Evolutionary conservation across 2,888 invertebrate species (phyloP), one percentile per base, ranked within the genome.

Genomic region (Atethmia centrago): DNA sequence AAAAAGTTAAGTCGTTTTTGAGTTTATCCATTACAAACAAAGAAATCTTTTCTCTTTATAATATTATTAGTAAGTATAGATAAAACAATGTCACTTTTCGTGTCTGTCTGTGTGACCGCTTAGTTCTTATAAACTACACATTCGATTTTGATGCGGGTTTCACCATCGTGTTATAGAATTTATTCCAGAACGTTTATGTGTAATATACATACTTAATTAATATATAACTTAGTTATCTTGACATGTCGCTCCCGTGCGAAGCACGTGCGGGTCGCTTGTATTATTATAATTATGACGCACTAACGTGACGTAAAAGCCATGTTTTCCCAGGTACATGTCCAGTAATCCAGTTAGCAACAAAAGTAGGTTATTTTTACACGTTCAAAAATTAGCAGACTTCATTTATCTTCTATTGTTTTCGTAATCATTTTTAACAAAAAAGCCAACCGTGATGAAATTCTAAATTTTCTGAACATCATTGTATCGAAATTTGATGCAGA

Each of bases 401-500:
- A 16, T 45, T 62, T 42, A 42, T 61, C 25, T 19, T 62, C 19
- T 62, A 25, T 62, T 42, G 19, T 42, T 42, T 25, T 45, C 28
- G 19, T 62, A 42, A 62, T 62, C 7, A 19, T 25, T 12, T 59
- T n/a, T 3, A 61, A n/a, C 25, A 66, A 68, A 9, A 47, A 65
- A 63, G 42, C 21, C 40, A 25, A 61, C 16, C 63, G 7, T 42
- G 7, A 42, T 42, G n/a, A 40, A 42, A 28, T 42, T 28, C 55
- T 55, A 68, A 0, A 28, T 70, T n/a, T 69, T 31, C 40, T 16
- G 21, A 68, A 66, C 36, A 21, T 40, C 10, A 12, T 25, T 47
- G 45, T n/a, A 49, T 36, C 36, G 25, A 25, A 65, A 68, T 31
- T 53, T 51, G n/a, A 68, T n/a, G 49, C 40, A 42, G 28, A n/a